Conservation (phyloP, 2,797 vertebrate genomes). For the Rhabdophis nuchalis region DNA sequence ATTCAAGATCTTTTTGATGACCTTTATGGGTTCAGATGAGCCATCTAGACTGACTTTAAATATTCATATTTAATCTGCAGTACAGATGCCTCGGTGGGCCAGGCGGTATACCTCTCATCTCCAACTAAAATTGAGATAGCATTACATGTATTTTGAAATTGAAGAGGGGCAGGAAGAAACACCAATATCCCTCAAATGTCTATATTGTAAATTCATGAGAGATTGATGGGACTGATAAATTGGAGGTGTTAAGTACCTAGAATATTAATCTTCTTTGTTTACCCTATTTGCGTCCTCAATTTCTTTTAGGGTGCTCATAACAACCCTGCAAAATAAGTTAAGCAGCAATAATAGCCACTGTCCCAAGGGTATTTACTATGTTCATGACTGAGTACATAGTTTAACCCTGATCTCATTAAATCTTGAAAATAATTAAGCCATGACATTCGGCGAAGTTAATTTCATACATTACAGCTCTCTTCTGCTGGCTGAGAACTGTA, state of each 20-base stretch:
- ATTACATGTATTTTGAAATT: conserved; percentile 45
- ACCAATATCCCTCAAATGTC: conserved; percentile 33
- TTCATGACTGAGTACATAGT: background rate
- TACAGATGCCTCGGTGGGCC: conserved; percentile 58
- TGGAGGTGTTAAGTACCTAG: background rate
- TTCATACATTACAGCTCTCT: background rate
- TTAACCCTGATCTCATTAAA: background rate
- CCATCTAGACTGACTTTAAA: conserved; percentile 59
- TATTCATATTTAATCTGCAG: conserved; percentile 60
- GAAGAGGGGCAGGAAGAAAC: background rate
- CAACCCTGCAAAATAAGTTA: background rate
- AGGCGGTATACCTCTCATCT: conserved; percentile 42
- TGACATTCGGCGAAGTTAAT: background rate
- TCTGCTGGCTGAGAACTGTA: background rate
- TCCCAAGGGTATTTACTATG: background rate
- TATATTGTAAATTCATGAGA: background rate
- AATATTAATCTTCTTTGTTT: background rate
- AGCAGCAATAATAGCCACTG: background rate
- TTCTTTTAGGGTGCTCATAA: background rate
- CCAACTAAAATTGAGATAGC: conserved; percentile 26
- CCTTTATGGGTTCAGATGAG: conserved; percentile 56
- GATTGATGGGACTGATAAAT: background rate
- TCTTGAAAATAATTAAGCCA: background rate
- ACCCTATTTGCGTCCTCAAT: background rate
- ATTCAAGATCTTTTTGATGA: conserved; percentile 42